These are phyloP conservation scores for Holcopasites calliopsidis DNA, from an alignment of 1,140 invertebrate species.

Conservation along the genomic window DNA sequence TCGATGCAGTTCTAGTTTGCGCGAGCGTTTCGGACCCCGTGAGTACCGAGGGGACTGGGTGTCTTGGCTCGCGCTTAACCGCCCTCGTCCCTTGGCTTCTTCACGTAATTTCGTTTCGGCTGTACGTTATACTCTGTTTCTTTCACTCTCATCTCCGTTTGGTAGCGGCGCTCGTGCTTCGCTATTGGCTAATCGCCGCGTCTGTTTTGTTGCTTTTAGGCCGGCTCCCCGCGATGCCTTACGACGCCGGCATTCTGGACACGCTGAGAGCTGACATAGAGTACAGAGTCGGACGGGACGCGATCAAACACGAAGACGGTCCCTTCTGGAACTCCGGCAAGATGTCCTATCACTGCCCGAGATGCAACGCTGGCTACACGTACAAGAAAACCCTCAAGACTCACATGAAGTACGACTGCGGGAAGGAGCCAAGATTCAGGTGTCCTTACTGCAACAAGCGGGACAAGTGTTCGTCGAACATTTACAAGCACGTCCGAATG, in stretches of 20 bases:
- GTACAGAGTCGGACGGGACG: conserved; percentile 19
- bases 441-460: conserved; percentile 81
- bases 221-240: conserved; percentile 25
- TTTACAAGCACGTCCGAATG: conserved; percentile 74
- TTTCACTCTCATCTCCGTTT: neutral
- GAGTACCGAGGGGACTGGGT: neutral
- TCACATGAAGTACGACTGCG: conserved; percentile 87
- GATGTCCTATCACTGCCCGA: conserved; percentile 71
- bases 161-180: neutral
- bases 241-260: conserved; percentile 58
- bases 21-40: too few relatives aligned
- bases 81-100: neutral
- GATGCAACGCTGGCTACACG: conserved; percentile 73
- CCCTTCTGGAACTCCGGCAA: conserved; percentile 59
- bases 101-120: neutral
- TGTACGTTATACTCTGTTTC: neutral
- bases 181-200: conserved; percentile 29
- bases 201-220: conserved; percentile 72
- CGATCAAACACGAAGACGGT: conserved; percentile 59
- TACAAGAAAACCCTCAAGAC: conserved; percentile 79
- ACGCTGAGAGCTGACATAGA: conserved; percentile 58
- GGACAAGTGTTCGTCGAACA: conserved; percentile 78
- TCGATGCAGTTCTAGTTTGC: too few relatives aligned
- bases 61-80: neutral
- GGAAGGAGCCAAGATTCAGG: conserved; percentile 84